These are phyloP conservation scores for Tetraodon nigroviridis DNA, from an alignment of 2,113 vertebrate genomes.

Conservation along the genomic window DNA sequence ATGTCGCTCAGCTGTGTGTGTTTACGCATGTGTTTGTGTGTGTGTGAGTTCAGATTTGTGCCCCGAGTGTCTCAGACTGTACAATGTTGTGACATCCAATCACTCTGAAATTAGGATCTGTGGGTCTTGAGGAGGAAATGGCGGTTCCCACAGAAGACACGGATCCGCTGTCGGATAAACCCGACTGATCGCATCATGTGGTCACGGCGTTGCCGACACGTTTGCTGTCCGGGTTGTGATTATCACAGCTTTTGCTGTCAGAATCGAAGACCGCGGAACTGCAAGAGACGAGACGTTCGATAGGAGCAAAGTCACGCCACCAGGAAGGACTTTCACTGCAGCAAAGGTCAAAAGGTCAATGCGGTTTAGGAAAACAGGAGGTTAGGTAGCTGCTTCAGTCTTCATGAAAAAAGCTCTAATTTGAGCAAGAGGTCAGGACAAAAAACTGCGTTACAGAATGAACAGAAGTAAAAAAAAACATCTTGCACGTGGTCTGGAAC, in stretches of 20 bases:
- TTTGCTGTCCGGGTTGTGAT: conserved; percentile 47
- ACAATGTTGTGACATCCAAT: conserved; percentile 61
- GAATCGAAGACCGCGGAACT: no score
- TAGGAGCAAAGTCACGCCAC: no score
- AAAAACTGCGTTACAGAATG: background rate
- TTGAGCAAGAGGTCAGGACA: no score
- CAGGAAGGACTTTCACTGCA: no score
- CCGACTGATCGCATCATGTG: conserved; percentile 48
- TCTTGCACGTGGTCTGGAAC: conserved; percentile 37
- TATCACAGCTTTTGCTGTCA: conserved; percentile 4
- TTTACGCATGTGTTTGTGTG: background rate
- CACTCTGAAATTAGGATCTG: conserved; percentile 50
- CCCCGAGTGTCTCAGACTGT: conserved; percentile 27
- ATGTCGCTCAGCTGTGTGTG: background rate
- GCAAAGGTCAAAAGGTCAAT: no score
- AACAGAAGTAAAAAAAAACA: conserved; percentile 25
- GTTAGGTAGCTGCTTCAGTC: no score
- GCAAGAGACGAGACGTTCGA: no score
- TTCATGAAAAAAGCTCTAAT: no score
- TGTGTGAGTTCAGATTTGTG: conserved; percentile 25
- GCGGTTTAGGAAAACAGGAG: no score
- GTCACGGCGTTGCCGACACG: conserved; percentile 45
- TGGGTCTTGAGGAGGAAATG: conserved; percentile 36
- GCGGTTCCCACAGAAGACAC: conserved; percentile 42
- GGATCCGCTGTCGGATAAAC: conserved; percentile 49